Conservation (phyloP, 2,797 vertebrate genomes). For the Hypotaenidia philippensis region DNA sequence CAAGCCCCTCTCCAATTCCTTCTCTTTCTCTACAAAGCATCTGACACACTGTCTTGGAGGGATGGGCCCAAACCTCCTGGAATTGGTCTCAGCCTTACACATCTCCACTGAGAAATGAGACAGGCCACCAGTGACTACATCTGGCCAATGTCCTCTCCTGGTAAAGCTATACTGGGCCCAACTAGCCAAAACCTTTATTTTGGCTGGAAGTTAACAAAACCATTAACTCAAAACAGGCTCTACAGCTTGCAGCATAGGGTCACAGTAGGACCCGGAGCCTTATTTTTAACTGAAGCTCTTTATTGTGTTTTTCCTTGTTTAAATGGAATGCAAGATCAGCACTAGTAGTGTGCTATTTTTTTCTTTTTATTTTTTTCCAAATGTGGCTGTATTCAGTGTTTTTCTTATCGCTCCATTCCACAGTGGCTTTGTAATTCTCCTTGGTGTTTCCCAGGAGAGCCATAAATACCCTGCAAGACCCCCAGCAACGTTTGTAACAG, state of each 20-base stretch:
- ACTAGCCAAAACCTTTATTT: not conserved
- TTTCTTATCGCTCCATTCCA: slow-evolving; percentile 3
- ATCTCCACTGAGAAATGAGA: not conserved
- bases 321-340: not conserved
- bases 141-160: not conserved
- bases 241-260: not conserved
- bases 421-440: slow-evolving; percentile 39
- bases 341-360: not conserved
- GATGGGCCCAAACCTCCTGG: not conserved
- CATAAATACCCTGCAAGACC: slow-evolving; percentile 27
- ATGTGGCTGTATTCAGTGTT: not conserved
- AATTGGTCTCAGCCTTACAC: not conserved
- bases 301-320: not conserved
- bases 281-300: not conserved
- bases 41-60: not conserved
- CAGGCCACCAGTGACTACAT: not conserved
- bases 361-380: not conserved
- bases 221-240: not conserved
- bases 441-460: slow-evolving; percentile 5
- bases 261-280: not conserved
- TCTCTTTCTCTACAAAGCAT: not conserved
- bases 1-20: not conserved
- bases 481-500: not conserved
- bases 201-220: not conserved
- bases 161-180: not conserved